These are phyloP conservation scores for Oncorhynchus keta DNA, from an alignment of 2,113 vertebrate species.

Conservation along the genomic window DNA sequence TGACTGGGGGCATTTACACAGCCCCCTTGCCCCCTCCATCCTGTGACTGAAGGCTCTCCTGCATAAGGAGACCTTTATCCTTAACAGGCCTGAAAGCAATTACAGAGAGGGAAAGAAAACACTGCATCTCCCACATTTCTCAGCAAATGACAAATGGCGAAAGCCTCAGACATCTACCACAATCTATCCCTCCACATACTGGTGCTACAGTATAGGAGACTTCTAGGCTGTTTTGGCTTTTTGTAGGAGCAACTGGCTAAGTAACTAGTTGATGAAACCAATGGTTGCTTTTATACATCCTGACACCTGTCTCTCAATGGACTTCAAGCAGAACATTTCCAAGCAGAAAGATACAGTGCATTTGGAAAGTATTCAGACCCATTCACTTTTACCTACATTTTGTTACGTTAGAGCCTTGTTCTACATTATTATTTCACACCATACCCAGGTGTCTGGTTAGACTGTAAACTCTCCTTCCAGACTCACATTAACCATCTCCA, in stretches of 20 bases:
- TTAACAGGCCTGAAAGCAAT: constrained; percentile 53
- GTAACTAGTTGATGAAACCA: neutral
- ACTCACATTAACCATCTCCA: too few species aligned
- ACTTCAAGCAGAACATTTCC: neutral
- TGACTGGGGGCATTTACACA: constrained; percentile 36
- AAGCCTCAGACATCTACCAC: constrained; percentile 6
- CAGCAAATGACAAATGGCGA: constrained; percentile 46
- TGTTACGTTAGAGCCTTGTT: too few species aligned
- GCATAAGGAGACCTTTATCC: constrained; percentile 48
- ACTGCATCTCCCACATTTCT: constrained; percentile 46
- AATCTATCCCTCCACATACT: constrained; percentile 40
- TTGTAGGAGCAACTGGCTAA: neutral
- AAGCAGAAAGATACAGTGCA: neutral
- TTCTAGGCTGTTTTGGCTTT: neutral
- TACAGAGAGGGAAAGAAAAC: constrained; percentile 66
- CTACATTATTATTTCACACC: too few species aligned
- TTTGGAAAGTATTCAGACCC: too few species aligned
- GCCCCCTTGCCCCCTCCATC: constrained; percentile 23
- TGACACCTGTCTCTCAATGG: neutral
- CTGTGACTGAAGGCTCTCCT: constrained; percentile 7
- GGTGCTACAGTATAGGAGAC: constrained; percentile 16
- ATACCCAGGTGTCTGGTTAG: too few species aligned
- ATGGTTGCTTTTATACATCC: neutral
- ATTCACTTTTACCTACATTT: too few species aligned
- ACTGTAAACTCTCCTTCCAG: too few species aligned